phyloP scores from a whole-genome alignment of 2,113 vertebrate genomes.

The Barbus barbus region DNA sequence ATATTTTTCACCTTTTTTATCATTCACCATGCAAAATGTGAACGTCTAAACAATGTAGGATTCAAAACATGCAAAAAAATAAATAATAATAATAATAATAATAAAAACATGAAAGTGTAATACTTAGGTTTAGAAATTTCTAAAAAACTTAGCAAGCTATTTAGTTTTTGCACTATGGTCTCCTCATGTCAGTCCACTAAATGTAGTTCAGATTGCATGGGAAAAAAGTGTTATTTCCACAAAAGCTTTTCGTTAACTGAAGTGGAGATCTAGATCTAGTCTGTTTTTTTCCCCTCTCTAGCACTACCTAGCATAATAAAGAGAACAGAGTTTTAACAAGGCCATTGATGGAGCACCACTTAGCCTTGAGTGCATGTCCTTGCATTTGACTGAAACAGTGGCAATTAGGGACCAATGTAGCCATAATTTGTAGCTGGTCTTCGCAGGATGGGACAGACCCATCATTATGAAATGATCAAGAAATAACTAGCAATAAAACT shows the following conservation, averaged over 20 bases:
- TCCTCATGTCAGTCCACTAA: neutral
- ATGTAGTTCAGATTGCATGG: neutral
- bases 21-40: too few relatives aligned
- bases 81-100: too few relatives aligned
- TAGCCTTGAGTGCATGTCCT: slow-evolving; percentile 21
- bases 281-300: neutral
- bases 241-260: too few relatives aligned
- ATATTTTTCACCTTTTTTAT: too few relatives aligned
- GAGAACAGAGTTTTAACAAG: slow-evolving; percentile 8
- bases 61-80: too few relatives aligned
- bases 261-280: slow-evolving; percentile 2
- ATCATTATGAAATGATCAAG: slow-evolving; percentile 8
- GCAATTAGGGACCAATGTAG: slow-evolving; percentile 4
- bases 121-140: too few relatives aligned
- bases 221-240: neutral
- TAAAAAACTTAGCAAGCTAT: neutral
- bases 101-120: too few relatives aligned
- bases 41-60: too few relatives aligned
- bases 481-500: slow-evolving; percentile 15
- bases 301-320: slow-evolving; percentile 13
- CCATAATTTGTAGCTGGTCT: neutral
- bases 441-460: neutral
- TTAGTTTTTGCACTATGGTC: neutral
- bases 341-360: slow-evolving; percentile 26
- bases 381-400: slow-evolving; percentile 1